Base-by-base conservation (phyloP, 2,797 vertebrate species). In the Philypnodon macrostomus region DNA sequence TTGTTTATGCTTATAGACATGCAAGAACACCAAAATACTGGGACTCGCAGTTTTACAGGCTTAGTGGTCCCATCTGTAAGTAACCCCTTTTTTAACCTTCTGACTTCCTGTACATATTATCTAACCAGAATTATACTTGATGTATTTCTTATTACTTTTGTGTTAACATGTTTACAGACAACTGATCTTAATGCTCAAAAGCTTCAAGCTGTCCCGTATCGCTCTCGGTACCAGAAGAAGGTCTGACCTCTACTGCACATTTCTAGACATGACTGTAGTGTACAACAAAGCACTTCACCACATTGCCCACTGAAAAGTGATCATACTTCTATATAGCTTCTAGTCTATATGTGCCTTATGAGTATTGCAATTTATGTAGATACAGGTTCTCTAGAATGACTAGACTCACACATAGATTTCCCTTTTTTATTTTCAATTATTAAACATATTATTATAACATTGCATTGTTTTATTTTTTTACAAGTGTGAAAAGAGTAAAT, bases 21-120 rank as follows among this genome's bases (percentile, higher is more conserved):
- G 33, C 88, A 85, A 58, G 87, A 88, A 73, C 83, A n/a, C n/a
- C n/a, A 77, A 13, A 56, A 71, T 55, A 67, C 72, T 58, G 77
- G 76, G 50, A 62, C 61, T 26, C 79, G 75, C 77, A 84, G 75
- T 63, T 37, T 84, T 58, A 70, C 87, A 36, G 75, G 84, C 50
- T 69, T 76, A 53, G 77, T 77, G 23, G 57, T 69, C 13, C 55
- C 86, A 34, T 67, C 75, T 78, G 92, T 94, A 82, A 90, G 90
- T 88, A 51, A 50, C 26, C 19, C 26, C 19, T 2, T 16, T 50
- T 55, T 37, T 23, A 3, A 16, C 46, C 50, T 2, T 19, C 6
- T 33, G 0, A 11, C 39, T 23, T 12, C 24, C 47, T 49, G 15
- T 21, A 13, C 16, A 4, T 9, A 4, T 18, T 11, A 18, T 44